phyloP scores from a whole-genome alignment of 2,113 vertebrate genomes.

The Pungitius pungitius region DNA sequence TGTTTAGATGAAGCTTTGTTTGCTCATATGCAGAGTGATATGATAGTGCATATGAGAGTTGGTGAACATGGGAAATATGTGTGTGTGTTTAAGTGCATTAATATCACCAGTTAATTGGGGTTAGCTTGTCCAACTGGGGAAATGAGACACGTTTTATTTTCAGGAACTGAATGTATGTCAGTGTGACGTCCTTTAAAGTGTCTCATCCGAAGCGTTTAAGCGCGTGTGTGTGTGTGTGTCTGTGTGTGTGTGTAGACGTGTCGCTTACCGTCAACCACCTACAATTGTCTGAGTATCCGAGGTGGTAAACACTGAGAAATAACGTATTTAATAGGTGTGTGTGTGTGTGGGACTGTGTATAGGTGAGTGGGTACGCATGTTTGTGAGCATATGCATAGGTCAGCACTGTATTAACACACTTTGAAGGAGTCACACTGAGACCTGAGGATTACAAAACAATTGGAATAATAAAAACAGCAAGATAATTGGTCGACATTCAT shows the following conservation, averaged over 20 bases:
- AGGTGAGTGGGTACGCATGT: conserved; percentile 1
- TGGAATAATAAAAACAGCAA: conserved; percentile 16
- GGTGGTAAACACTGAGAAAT: not conserved
- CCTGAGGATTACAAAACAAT: conserved; percentile 21
- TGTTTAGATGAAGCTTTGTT: not conserved
- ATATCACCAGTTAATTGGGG: not conserved
- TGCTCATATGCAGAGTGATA: too few species aligned
- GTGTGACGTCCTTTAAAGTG: not conserved
- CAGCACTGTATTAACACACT: conserved; percentile 26
- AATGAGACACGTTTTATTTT: not conserved
- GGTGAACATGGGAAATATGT: too few species aligned
- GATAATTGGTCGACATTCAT: conserved; percentile 23
- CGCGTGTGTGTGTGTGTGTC: not conserved
- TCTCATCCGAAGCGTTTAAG: not conserved
- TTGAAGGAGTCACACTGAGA: not conserved
- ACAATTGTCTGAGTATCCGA: not conserved
- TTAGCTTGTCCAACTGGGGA: too few species aligned
- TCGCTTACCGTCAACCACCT: conserved; percentile 25
- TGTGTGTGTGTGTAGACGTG: not conserved
- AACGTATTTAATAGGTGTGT: not conserved
- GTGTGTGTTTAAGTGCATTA: not conserved
- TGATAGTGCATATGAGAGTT: too few species aligned
- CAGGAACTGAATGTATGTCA: not conserved
- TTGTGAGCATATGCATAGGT: not conserved
- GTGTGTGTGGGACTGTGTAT: conserved; percentile 1